Base-by-base conservation (phyloP, 1,140 invertebrate species). In the Cydia pomonella region DNA sequence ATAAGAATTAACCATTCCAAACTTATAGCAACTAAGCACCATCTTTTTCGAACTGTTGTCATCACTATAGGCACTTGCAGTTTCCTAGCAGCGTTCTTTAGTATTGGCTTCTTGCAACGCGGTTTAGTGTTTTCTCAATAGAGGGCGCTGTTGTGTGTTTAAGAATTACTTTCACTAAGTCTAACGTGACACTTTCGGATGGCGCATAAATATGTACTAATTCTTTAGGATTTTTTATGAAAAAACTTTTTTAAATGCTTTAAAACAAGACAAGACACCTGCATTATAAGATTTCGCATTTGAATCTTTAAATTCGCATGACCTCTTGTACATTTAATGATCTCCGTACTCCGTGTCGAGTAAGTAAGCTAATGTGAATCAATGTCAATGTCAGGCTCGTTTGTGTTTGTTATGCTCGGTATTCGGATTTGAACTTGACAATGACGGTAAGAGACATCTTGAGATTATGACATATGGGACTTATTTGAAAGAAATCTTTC, bases 371-470 rank as follows among this genome's bases (percentile, higher is more conserved):
- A 38, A 66, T 66, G 13, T 66, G 27, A 66, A 66, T 6, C 25
- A 66, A 29, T 66, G 23, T n/a, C 63, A 66, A 66, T 66, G 63
- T 66, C 63, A 66, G n/a, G 29, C 12, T 29, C n/a, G 10, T 63
- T 63, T 63, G 27, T n/a, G 16, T 27, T 66, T 66, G 25, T 63
- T 66, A 29, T 27, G 27, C 27, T n/a, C 27, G 64, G 10, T 16
- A 66, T 69, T 41, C 64, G 64, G n/a, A 18, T 69, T n/a, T 69
- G 64, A 69, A 69, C 64, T 69, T 69, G 64, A 38, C 64, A 69
- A 18, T 41, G 64, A 12, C n/a, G 16, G 47, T 16, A n/a, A 59
- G 4, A 53, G 16, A 53, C n/a, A 50, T 59, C 6, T 18, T 16
- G 50, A 53, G 6, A 21, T 53, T 18, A 18, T 50, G 50, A 21